Conservation (phyloP, 2,797 vertebrate species). For the Sebastiscus albofasciatus region DNA sequence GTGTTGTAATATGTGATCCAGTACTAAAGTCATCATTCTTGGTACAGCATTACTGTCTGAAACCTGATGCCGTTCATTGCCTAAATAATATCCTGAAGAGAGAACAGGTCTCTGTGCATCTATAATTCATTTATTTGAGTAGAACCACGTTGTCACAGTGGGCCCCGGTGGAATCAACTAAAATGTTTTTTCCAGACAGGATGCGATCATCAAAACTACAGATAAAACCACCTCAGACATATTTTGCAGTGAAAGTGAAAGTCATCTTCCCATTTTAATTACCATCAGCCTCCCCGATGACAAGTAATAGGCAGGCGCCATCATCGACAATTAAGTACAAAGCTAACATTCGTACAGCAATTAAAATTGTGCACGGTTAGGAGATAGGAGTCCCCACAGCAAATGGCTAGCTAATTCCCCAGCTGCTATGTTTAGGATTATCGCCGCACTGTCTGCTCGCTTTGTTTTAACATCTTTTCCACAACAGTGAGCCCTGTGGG, state of each 20-base stretch:
- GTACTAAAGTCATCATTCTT: constrained; percentile 22
- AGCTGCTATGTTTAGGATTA: constrained; percentile 77
- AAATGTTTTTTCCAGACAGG: constrained; percentile 57
- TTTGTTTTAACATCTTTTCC: constrained; percentile 80
- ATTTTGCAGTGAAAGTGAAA: constrained; percentile 30
- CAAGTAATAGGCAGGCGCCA: constrained; percentile 7
- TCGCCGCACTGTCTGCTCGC: constrained; percentile 68
- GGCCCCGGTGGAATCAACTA: constrained; percentile 30
- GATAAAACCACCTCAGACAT: constrained; percentile 15
- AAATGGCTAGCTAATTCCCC: constrained; percentile 64
- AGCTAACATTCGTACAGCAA: not conserved
- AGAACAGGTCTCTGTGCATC: constrained; percentile 44
- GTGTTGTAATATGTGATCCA: not conserved
- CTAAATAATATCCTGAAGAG: constrained; percentile 39
- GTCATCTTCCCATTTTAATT: constrained; percentile 31
- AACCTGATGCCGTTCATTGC: constrained; percentile 38
- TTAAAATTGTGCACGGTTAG: constrained; percentile 24
- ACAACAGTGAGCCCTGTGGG: constrained; percentile 72
- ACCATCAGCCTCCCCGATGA: not conserved
- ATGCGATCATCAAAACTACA: constrained; percentile 23
- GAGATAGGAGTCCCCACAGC: constrained; percentile 16
- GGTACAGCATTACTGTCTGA: constrained; percentile 24
- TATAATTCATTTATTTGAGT: constrained; percentile 65
- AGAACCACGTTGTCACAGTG: constrained; percentile 28
- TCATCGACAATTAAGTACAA: not conserved